Evolutionary conservation across 2,888 invertebrate genomes (phyloP).

Genomic region (Chloroclysta siterata): DNA sequence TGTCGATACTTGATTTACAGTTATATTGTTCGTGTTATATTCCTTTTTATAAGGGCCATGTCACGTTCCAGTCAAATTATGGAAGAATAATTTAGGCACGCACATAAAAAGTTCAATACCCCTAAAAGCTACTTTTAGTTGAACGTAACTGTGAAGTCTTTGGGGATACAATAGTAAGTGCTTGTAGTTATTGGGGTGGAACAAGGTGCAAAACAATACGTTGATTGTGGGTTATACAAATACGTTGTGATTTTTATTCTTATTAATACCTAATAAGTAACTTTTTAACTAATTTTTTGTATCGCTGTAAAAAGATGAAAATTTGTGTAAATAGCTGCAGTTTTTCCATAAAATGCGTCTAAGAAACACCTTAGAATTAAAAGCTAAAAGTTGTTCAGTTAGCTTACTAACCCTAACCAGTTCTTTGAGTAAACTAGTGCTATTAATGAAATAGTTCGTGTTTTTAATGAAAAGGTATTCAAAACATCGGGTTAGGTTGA

Average conservation of each 20-base stretch:
- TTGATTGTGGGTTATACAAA: conserved; percentile 8
- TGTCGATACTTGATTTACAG: not conserved
- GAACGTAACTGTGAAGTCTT: conserved; percentile 48
- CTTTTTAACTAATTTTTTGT: not conserved
- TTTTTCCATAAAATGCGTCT: too few relatives aligned
- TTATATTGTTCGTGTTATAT: not conserved
- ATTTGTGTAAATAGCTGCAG: too few relatives aligned
- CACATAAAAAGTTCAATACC: conserved; percentile 43
- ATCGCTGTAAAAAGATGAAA: not conserved
- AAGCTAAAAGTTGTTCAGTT: not conserved
- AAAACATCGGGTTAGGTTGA: conserved; percentile 22
- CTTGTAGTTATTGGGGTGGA: conserved; percentile 48
- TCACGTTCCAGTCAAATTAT: conserved; percentile 37
- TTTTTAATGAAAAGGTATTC: conserved; percentile 40
- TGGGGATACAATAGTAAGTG: conserved; percentile 53
- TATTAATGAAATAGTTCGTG: not conserved
- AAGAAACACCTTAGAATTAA: not conserved
- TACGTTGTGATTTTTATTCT: conserved; percentile 22
- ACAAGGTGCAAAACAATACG: conserved; percentile 49
- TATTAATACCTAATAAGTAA: not conserved
- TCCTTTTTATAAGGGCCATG: conserved; percentile 17
- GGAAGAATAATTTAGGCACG: conserved; percentile 38
- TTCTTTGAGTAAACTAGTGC: not conserved
- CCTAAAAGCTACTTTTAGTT: conserved; percentile 33
- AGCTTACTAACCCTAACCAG: not conserved